Percentiles rank a stretch among this genome's conserved stretches.
phyloP scores from a whole-genome alignment of 2,113 vertebrate species.

The Propithecus coquereli region DNA sequence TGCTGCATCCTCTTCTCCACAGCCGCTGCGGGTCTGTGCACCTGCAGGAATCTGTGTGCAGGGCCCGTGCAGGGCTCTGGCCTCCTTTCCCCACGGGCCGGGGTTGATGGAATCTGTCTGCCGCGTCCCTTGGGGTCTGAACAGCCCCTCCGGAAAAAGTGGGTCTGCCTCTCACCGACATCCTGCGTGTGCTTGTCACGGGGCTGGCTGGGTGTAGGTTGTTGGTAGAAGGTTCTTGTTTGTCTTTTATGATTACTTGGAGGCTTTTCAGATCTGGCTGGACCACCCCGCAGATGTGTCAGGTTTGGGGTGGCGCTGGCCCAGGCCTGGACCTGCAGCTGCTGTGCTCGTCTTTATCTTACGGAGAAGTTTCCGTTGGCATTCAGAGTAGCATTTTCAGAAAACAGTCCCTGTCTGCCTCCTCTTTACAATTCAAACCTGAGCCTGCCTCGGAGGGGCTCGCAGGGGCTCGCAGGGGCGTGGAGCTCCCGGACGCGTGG shows the following conservation, averaged over 20 bases:
- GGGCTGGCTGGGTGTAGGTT: background rate
- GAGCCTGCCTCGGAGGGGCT: no score
- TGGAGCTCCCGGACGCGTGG: no score
- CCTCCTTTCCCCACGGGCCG: fast-evolving
- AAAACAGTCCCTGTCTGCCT: background rate
- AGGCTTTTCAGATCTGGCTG: background rate
- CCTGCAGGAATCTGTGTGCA: no score
- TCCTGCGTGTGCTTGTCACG: background rate
- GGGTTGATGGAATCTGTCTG: background rate
- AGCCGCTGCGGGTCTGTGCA: no score
- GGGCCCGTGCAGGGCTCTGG: background rate
- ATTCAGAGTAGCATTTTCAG: background rate
- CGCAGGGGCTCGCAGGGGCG: no score
- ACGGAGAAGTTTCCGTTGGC: background rate
- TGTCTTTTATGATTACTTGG: background rate
- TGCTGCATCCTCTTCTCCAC: background rate
- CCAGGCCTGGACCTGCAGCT: no score
- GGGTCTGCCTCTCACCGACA: background rate
- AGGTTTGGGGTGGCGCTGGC: background rate
- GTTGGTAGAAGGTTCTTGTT: background rate
- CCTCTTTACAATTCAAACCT: background rate
- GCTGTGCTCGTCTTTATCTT: background rate
- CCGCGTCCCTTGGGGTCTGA: background rate
- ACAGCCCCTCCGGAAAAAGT: background rate
- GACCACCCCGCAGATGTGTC: background rate